phyloP scores from a whole-genome alignment of 2,113 vertebrate species.

The Melanerpes aurifrons region DNA sequence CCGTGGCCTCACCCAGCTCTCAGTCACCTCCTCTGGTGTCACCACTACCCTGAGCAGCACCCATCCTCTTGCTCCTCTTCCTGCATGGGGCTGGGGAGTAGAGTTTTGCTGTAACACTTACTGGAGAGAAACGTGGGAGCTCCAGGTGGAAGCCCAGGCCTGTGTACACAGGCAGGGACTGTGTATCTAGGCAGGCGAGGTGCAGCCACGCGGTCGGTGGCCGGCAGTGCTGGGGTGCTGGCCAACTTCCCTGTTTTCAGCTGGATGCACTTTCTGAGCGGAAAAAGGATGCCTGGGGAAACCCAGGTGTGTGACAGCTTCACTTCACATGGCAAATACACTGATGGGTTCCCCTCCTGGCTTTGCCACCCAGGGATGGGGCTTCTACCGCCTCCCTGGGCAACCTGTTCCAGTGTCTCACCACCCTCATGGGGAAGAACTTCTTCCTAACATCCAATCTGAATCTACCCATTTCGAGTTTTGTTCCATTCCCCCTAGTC shows the following conservation, averaged over 20 bases:
- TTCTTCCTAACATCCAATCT: too few species aligned
- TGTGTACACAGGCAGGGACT: not conserved
- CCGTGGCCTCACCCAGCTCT: not conserved
- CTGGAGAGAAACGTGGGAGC: not conserved
- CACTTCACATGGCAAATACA: not conserved
- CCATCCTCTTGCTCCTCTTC: too few species aligned
- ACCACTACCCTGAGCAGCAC: not conserved
- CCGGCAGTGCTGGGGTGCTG: not conserved
- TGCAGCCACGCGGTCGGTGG: not conserved
- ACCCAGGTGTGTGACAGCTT: not conserved
- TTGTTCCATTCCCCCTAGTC: too few species aligned
- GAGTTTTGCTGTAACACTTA: too few species aligned
- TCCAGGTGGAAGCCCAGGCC: not conserved
- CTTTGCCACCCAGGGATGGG: not conserved
- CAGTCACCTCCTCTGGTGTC: not conserved
- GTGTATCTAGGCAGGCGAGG: slow-evolving; percentile 40
- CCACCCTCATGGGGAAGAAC: too few species aligned
- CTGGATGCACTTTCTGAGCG: not conserved
- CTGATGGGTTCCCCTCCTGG: not conserved
- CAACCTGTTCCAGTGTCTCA: too few species aligned
- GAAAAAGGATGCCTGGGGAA: not conserved
- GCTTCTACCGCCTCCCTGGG: too few species aligned
- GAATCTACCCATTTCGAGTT: too few species aligned
- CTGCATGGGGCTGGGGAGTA: too few species aligned
- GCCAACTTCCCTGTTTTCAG: not conserved